Percentiles rank a stretch among this genome's conserved stretches.
Evolutionary conservation across 2,888 invertebrate species (phyloP).

Genomic region (Trichogramma evanescens): DNA sequence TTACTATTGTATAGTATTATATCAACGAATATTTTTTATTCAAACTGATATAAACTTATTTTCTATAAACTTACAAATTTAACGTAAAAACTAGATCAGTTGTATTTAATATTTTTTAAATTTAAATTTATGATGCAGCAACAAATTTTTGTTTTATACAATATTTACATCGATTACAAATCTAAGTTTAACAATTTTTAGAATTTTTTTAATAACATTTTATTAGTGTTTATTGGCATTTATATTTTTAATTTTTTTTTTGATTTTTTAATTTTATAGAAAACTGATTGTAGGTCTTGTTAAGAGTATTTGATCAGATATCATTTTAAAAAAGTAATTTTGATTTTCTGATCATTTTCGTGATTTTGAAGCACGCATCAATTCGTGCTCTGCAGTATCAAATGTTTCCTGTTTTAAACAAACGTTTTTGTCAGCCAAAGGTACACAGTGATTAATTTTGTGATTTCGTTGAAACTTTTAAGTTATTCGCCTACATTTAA

Average conservation of each 20-base stretch:
- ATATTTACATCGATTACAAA: too few relatives aligned
- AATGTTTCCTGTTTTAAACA: neutral
- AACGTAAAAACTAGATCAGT: neutral
- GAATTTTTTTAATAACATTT: slow-evolving; percentile 7
- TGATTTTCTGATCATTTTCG: slow-evolving; percentile 6
- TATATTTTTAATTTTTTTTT: slow-evolving; percentile 10
- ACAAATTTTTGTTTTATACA: neutral
- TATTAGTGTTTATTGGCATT: slow-evolving; percentile 5
- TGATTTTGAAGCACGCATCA: neutral
- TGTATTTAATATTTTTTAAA: neutral
- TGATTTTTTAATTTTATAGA: slow-evolving; percentile 11
- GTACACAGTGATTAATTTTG: neutral
- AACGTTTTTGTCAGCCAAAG: neutral
- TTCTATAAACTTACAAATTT: slow-evolving; percentile 4
- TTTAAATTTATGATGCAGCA: neutral
- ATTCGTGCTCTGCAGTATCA: too few relatives aligned
- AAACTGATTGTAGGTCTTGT: too few relatives aligned
- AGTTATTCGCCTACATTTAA: too few relatives aligned
- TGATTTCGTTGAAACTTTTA: too few relatives aligned
- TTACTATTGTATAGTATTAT: too few relatives aligned
- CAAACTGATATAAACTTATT: neutral
- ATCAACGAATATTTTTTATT: neutral
- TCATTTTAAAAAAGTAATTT: slow-evolving; percentile 4
- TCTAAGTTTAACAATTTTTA: slow-evolving; percentile 4
- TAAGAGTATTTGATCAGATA: slow-evolving; percentile 1